phyloP scores from a whole-genome alignment of 2,888 invertebrate species.

The Hypsopygia costalis region DNA sequence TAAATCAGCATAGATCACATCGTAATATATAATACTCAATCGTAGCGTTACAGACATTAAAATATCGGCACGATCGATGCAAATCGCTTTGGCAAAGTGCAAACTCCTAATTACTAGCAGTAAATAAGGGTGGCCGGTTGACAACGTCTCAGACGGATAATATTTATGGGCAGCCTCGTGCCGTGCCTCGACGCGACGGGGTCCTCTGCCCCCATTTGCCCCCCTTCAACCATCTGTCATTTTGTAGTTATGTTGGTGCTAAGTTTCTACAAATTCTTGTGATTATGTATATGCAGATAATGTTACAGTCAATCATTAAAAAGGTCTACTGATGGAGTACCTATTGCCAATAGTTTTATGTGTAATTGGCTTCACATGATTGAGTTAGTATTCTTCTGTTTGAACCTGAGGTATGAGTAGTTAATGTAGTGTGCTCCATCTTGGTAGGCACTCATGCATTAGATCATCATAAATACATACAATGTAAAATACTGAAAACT shows the following conservation, averaged over 20 bases:
- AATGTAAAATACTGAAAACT: too few species aligned
- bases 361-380: too few species aligned
- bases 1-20: too few species aligned
- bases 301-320: slow-evolving; percentile 19
- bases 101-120: slow-evolving; percentile 78
- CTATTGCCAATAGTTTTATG: too few species aligned
- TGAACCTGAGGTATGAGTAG: too few species aligned
- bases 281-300: slow-evolving; percentile 14
- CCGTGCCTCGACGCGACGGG: slow-evolving; percentile 50
- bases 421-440: too few species aligned
- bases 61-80: slow-evolving; percentile 60
- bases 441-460: too few species aligned
- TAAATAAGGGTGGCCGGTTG: slow-evolving; percentile 79
- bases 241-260: slow-evolving; percentile 33
- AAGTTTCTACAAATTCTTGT: slow-evolving; percentile 16
- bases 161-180: slow-evolving; percentile 68
- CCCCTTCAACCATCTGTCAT: slow-evolving; percentile 43
- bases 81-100: slow-evolving; percentile 80
- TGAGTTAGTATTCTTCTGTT: too few species aligned
- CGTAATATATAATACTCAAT: not conserved
- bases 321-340: too few species aligned
- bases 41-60: slow-evolving; percentile 12
- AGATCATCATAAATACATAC: too few species aligned
- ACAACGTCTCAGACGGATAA: slow-evolving; percentile 75
- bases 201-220: slow-evolving; percentile 42